These are phyloP conservation scores for Minunthozetes semirufus DNA, from an alignment of 2,888 invertebrate species.

Conservation along the genomic window DNA sequence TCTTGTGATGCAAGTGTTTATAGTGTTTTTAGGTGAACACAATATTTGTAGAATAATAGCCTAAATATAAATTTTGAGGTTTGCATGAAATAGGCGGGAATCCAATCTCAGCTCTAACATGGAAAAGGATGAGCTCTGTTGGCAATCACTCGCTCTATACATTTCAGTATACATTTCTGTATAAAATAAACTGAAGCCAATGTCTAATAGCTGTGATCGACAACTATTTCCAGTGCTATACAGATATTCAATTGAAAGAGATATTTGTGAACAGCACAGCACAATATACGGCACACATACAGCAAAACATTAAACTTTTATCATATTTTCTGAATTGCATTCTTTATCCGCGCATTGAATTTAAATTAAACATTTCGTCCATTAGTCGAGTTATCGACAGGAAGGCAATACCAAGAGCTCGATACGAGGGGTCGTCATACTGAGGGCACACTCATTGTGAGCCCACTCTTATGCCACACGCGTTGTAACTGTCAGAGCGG, in stretches of 20 bases:
- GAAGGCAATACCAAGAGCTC: neutral
- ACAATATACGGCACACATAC: neutral
- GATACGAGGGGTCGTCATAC: neutral
- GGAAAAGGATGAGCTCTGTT: slow-evolving; percentile 28
- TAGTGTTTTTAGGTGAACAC: slow-evolving; percentile 30
- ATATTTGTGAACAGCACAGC: too few relatives aligned
- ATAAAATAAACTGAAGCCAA: slow-evolving; percentile 7
- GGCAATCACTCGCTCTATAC: neutral
- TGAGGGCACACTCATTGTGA: neutral
- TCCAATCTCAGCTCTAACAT: slow-evolving; percentile 24
- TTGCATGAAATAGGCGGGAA: slow-evolving; percentile 29
- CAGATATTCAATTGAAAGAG: neutral
- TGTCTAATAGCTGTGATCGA: slow-evolving; percentile 10
- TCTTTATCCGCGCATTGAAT: slow-evolving; percentile 18
- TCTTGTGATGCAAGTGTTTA: slow-evolving; percentile 32
- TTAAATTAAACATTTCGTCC: slow-evolving; percentile 27
- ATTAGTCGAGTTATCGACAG: slow-evolving; percentile 27
- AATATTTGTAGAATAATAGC: slow-evolving; percentile 28
- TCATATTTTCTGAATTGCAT: slow-evolving; percentile 16
- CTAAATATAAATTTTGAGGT: slow-evolving; percentile 28
- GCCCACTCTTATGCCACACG: slow-evolving; percentile 30
- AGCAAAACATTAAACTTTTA: slow-evolving; percentile 28
- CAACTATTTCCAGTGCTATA: neutral
- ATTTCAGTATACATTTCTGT: neutral
- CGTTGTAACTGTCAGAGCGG: slow-evolving; percentile 15